phyloP scores from a whole-genome alignment of 2,113 vertebrate genomes.

The Phoenicopterus ruber region DNA sequence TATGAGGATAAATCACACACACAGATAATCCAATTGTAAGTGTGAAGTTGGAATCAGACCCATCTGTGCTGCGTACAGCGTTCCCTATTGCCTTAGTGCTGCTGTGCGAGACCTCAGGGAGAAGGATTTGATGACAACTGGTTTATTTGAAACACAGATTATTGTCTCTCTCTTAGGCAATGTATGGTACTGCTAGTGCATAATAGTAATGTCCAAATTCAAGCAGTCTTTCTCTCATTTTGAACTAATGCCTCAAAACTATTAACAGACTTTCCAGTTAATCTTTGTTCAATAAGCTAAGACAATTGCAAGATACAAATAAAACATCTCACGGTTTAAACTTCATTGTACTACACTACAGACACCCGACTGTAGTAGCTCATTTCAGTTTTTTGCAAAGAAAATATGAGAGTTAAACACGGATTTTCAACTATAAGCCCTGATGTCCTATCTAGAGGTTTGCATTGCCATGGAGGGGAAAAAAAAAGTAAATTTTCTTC shows the following conservation, averaged over 20 bases:
- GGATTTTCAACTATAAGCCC: not conserved
- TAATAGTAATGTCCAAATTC: rapidly evolving
- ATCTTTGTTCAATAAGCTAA: not conserved
- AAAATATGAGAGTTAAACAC: not conserved
- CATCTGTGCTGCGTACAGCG: rapidly evolving
- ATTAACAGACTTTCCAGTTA: not conserved
- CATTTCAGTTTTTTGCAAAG: not conserved
- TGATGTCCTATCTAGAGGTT: not conserved
- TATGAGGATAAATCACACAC: too few relatives aligned
- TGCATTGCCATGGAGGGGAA: not conserved
- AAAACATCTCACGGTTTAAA: not conserved
- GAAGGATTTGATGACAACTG: not conserved
- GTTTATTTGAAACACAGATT: not conserved
- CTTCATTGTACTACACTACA: not conserved
- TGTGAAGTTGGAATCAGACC: not conserved
- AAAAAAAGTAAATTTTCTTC: not conserved
- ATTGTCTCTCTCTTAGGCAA: not conserved
- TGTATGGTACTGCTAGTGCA: not conserved
- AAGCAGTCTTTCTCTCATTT: not conserved
- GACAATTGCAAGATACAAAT: not conserved
- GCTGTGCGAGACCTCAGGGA: not conserved
- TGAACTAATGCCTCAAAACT: not conserved
- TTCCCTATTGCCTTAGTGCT: not conserved
- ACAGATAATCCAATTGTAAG: too few relatives aligned
- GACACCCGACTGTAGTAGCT: not conserved